Evolutionary conservation across 2,888 invertebrate species (phyloP), one percentile per base, ranked within the genome.

Genomic region (Spodoptera exigua): DNA sequence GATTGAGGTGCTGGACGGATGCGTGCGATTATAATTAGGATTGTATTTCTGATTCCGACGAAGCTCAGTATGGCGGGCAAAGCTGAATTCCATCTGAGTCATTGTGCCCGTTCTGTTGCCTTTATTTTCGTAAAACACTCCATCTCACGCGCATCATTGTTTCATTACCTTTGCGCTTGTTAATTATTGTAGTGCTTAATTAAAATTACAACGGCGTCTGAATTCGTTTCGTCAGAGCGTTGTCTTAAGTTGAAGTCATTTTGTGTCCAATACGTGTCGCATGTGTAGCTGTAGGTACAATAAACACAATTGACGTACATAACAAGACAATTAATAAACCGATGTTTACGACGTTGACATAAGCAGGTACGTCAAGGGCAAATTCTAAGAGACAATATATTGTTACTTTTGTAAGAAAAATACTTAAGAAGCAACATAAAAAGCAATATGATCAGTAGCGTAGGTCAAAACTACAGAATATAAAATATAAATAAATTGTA

Each of bases 31-130:
- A 94, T 94, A 94, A 94, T 94, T 94, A 94, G 94, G 93, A 92
- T 91, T 93, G 94, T 94, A 93, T 94, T 94, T 94, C 93, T 94
- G 94, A 94, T 94, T 92, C 91, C 92, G 90, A 89, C 92, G 92
- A 92, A 89, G 89, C 92, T 86, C 86, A 84, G 91, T 89, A 89
- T 90, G 90, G 91, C 92, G 90, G 86, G 90, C 89, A 88, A 86
- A 87, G 88, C 89, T 91, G 90, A 89, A 93, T 94, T 93, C 94
- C 94, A 89, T 90, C 89, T 93, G 93, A 93, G 93, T 94, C 93
- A 94, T 94, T 94, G 93, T 94, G 93, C 93, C 83, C 91, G 91
- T 91, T 94, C 88, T 88, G 90, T 89, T 89, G 89, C 90, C 92
- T 92, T 93, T 93, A 93, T 93, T 94, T 94, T 93, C 84, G 92